A percentile compares a stretch with the other conserved stretches of the same genome.
Evolutionary conservation across 2,797 vertebrate species (phyloP).

Genomic region (Apogon talboti): DNA sequence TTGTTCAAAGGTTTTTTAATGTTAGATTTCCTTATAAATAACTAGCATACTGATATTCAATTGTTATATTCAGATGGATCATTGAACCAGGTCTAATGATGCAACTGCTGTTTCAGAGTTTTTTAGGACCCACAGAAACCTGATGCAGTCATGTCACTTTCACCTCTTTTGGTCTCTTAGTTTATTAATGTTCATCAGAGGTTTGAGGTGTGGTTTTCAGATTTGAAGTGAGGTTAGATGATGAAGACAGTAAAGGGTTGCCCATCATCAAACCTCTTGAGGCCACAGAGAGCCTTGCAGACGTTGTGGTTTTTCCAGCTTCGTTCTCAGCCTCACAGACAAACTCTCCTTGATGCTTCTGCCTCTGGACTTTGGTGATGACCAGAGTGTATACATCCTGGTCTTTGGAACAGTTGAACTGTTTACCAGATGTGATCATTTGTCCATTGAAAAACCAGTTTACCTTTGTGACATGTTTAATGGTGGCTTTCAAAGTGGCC

Average conservation of each 20-base stretch:
- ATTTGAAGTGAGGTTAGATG: conserved; percentile 71
- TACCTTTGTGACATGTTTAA: conserved; percentile 83
- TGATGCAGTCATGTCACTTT: too few species aligned
- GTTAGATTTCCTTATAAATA: too few species aligned
- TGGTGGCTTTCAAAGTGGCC: conserved; percentile 78
- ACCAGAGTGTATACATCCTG: conserved; percentile 85
- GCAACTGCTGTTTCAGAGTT: too few species aligned
- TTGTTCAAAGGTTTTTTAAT: too few species aligned
- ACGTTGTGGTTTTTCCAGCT: conserved; percentile 86
- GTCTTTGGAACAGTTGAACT: conserved; percentile 93
- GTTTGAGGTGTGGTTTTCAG: too few species aligned
- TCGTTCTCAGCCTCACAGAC: conserved; percentile 91
- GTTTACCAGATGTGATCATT: conserved; percentile 87
- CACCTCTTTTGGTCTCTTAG: background rate
- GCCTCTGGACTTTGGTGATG: conserved; percentile 83
- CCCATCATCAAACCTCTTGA: conserved; percentile 92
- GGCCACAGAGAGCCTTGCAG: conserved; percentile 90
- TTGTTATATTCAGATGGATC: too few species aligned
- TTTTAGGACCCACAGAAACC: too few species aligned
- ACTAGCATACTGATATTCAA: too few species aligned
- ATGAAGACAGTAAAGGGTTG: conserved; percentile 74
- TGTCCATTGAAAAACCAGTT: conserved; percentile 91
- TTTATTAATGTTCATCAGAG: background rate
- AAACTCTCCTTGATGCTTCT: conserved; percentile 91
- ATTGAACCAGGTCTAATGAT: too few species aligned